Base-by-base conservation (phyloP, 2,113 vertebrate species). In the Pelusios castaneus region DNA sequence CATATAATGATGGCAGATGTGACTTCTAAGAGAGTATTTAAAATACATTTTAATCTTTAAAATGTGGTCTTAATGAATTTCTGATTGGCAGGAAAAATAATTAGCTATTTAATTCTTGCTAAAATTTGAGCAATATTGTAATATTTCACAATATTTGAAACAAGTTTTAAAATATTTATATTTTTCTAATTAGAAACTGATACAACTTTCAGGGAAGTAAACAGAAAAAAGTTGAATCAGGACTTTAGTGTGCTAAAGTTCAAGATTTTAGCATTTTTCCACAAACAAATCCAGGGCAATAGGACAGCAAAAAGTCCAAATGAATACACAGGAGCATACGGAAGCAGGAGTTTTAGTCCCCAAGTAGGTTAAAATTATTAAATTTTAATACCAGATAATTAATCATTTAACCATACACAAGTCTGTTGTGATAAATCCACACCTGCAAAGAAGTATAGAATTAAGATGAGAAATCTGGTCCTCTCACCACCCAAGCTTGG, bases 371-470 rank as follows among this genome's bases (percentile, higher is more conserved):
- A 45, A 5, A 76, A 8, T 4, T 19, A n/a, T 45, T 77, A 19
- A 21, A 5, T 70, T 76, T 76, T 43, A 76, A 76, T 76, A 14
- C 3, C 43, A 60, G 8, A 47, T 25, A 1, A 25, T 38, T 24
- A 80, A 70, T 11, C 34, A 41, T 85, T 58, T 8, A 70, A 14
- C 22, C n/a, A 43, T 1, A 34, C 27, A 38, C 5, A 17, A 17
- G 9, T 29, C 47, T 0, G 0, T 38, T 43, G 29, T 5, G 54
- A 45, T 82, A 13, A 3, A 10, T 43, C 54, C 12, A 8, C 47
- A 43, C 31, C 63, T 8, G 34, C 5, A 92, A 82, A 38, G 9
- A 34, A 16, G 8, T 11, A 9, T 3, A 45, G 6, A 34, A 80
- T 67, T 10, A n/a, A 77, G 83, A 83, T 60, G 82, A 80, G 49